Evolutionary conservation across 2,113 vertebrate genomes (phyloP).

Genomic region (Merops nubicus): DNA sequence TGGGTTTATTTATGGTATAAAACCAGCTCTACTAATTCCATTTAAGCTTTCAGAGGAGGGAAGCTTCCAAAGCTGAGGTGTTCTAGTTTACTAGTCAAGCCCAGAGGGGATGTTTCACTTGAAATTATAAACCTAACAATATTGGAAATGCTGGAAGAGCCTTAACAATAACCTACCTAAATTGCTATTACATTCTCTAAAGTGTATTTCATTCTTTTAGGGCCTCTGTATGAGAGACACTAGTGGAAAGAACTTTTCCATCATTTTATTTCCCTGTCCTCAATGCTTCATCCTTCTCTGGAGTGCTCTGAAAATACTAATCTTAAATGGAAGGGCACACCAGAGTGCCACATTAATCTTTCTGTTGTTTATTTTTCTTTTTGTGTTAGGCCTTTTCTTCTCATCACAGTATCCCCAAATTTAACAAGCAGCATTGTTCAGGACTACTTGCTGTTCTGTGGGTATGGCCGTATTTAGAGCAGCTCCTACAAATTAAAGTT

Average conservation of each 20-base stretch:
- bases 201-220: not conserved
- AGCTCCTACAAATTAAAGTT: not conserved
- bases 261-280: not conserved
- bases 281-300: not conserved
- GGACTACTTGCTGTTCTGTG: not conserved
- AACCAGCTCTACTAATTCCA: not conserved
- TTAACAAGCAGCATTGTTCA: not conserved
- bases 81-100: not conserved
- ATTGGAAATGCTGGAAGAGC: not conserved
- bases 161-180: not conserved
- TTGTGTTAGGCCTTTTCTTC: not conserved
- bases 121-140: slow-evolving; percentile 1
- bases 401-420: not conserved
- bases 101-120: not conserved
- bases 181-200: not conserved
- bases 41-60: not conserved
- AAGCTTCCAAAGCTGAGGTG: not conserved
- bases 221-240: not conserved
- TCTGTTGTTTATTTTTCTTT: not conserved
- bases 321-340: not conserved
- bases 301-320: not conserved
- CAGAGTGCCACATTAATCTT: not conserved
- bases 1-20: not conserved
- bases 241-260: not conserved
- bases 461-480: not conserved